Conservation (phyloP, 2,888 invertebrate genomes). For the Nomada fabriciana region DNA sequence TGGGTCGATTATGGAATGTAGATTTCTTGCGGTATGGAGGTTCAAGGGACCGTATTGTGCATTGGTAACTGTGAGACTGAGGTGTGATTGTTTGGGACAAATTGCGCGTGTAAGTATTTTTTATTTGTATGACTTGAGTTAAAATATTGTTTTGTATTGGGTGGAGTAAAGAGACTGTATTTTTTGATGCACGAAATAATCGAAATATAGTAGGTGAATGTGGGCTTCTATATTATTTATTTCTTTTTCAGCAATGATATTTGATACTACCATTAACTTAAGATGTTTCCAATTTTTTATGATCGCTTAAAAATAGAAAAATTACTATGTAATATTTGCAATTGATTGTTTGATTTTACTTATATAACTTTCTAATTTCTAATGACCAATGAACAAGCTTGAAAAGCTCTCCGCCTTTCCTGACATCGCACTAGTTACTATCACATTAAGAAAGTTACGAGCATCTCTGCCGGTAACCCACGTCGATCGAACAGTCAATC, state of each 20-base stretch:
- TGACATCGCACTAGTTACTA: neutral
- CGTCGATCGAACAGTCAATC: conserved; percentile 16
- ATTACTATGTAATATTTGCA: neutral
- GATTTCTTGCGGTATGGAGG: neutral
- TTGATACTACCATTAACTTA: neutral
- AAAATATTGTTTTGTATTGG: no score
- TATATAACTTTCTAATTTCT: neutral
- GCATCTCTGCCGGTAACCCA: neutral
- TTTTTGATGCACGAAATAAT: no score
- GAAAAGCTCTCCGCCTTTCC: conserved; percentile 1
- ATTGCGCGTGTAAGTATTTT: neutral
- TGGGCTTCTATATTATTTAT: no score
- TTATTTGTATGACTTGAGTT: no score
- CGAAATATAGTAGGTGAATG: no score
- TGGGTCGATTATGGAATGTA: neutral
- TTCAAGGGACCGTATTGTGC: neutral
- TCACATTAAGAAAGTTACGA: conserved; percentile 6
- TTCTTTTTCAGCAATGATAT: no score
- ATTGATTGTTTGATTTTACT: neutral
- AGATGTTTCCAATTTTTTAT: neutral
- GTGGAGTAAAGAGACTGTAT: no score
- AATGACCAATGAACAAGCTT: neutral
- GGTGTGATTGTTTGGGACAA: neutral
- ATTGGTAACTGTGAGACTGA: neutral
- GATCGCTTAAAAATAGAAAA: no score